phyloP scores from a whole-genome alignment of 2,888 invertebrate species.

The Molanna angustata region DNA sequence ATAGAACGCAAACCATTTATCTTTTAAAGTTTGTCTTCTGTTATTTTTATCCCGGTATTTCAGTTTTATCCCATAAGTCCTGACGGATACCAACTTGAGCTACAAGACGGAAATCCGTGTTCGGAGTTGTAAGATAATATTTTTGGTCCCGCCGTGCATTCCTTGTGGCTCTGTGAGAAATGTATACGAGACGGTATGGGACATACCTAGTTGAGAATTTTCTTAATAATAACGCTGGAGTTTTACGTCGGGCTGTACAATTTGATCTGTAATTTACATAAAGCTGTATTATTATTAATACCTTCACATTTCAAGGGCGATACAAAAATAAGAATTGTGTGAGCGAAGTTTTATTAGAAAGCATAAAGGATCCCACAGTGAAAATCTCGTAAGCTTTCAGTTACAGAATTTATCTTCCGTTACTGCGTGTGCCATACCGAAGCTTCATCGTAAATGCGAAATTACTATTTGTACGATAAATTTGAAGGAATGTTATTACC shows the following conservation, averaged over 20 bases:
- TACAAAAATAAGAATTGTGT: slow-evolving; percentile 17
- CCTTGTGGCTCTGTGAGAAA: neutral
- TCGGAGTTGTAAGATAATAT: neutral
- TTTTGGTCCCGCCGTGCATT: no score
- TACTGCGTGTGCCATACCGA: slow-evolving; percentile 18
- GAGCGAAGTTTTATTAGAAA: slow-evolving; percentile 15
- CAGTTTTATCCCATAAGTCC: slow-evolving; percentile 15
- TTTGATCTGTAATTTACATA: no score
- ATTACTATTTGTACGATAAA: slow-evolving; percentile 29
- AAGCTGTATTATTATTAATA: no score
- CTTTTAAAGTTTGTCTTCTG: slow-evolving; percentile 14
- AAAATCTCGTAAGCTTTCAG: neutral
- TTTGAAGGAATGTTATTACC: slow-evolving; percentile 28
- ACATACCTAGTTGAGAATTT: no score
- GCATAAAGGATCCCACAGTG: slow-evolving; percentile 19
- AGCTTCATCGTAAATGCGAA: slow-evolving; percentile 29
- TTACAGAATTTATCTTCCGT: slow-evolving; percentile 21
- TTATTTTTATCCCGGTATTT: slow-evolving; percentile 17
- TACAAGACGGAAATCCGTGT: neutral
- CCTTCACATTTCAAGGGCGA: slow-evolving; percentile 11
- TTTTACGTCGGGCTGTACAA: no score
- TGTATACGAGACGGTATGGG: no score
- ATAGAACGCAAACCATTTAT: no score
- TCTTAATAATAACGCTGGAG: no score
- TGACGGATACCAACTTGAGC: no score